phyloP scores from a whole-genome alignment of 2,888 invertebrate genomes.

The Cyclophora albipunctata region DNA sequence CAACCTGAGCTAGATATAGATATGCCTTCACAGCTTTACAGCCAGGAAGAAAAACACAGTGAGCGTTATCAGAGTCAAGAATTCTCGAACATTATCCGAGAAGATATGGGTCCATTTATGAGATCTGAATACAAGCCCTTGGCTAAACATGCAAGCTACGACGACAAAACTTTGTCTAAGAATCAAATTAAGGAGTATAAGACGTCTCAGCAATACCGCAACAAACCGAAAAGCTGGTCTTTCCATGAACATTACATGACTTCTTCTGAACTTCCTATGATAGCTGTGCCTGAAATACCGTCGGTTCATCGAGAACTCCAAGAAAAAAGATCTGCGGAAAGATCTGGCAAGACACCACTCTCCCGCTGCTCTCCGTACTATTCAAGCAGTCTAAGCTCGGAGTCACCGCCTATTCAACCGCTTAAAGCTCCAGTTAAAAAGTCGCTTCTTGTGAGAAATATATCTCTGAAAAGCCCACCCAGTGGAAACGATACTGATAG shows the following conservation, averaged over 20 bases:
- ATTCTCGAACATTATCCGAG: conserved; percentile 69
- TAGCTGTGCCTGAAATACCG: conserved; percentile 73
- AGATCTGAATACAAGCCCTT: conserved; percentile 75
- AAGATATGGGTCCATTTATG: conserved; percentile 55
- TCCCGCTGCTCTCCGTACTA: conserved; percentile 84
- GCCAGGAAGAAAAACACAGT: conserved; percentile 77
- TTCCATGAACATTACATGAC: conserved; percentile 78
- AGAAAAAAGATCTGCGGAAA: conserved; percentile 56
- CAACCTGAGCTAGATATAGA: conserved; percentile 74
- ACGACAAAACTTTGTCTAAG: conserved; percentile 78
- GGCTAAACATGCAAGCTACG: conserved; percentile 79
- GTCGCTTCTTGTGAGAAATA: conserved; percentile 75
- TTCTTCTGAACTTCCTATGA: conserved; percentile 70
- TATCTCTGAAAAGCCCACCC: conserved; percentile 80
- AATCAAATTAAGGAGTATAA: conserved; percentile 79
- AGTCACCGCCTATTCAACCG: conserved; percentile 81
- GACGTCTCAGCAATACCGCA: conserved; percentile 70
- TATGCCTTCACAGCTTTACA: conserved; percentile 73
- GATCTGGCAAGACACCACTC: conserved; percentile 73
- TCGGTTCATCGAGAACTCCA: conserved; percentile 61
- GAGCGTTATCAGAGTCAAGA: conserved; percentile 80
- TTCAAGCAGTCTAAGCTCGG: conserved; percentile 83
- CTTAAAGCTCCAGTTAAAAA: conserved; percentile 80
- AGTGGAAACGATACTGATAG: conserved; percentile 86
- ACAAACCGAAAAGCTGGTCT: conserved; percentile 77